Base-by-base conservation (phyloP, 1,140 invertebrate species). In the Drosophila setifemur region DNA sequence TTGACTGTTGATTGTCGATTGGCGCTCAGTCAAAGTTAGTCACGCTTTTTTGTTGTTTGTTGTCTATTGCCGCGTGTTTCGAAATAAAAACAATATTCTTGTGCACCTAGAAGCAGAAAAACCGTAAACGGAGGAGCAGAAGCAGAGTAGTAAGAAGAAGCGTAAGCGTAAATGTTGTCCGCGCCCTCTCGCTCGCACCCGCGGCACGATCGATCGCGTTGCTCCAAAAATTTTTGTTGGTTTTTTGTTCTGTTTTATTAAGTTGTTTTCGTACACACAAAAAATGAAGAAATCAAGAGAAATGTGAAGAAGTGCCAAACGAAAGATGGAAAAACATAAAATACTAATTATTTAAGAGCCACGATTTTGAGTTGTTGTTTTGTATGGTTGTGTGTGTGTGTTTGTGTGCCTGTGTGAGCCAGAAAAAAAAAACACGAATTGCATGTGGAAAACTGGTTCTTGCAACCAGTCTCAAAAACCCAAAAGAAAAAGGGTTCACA, bases 371-470 rank as follows among this genome's bases (percentile, higher is more conserved):
- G 11, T 61, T 21, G 11, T 61, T 21, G 23, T 53, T 33, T 33
- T 33, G 31, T 12, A 33, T 33, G 31, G 11, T 37, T 43, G 8
- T 33, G 26, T 50, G 11, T 25, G 11, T 54, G 35, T 49, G 26
- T 45, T 11, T 26, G 39, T 37, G n/a, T 58, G 29, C 63, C 16
- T 58, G 55, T 42, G 33, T 29, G 43, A 40, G 37, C 43, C 5
- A 69, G 43, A 40, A 43, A 67, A 49, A 64, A 55, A 19, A 53
- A 68, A 58, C 70, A 25, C 53, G 81, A 83, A 83, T 83, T 85
- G 79, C 79, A 83, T 79, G 48, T 47, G 55, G 40, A 83, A 83
- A 85, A 85, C 79, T 55, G 39, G 79, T 85, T 85, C 71, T 61
- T 74, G 75, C 75, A 79, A 67, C 78, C 61, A 73, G 74, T 78